A percentile compares a stretch with the other conserved stretches of the same genome.
Conservation (phyloP, 2,888 invertebrate genomes). For the Bugulina stolonifera region DNA sequence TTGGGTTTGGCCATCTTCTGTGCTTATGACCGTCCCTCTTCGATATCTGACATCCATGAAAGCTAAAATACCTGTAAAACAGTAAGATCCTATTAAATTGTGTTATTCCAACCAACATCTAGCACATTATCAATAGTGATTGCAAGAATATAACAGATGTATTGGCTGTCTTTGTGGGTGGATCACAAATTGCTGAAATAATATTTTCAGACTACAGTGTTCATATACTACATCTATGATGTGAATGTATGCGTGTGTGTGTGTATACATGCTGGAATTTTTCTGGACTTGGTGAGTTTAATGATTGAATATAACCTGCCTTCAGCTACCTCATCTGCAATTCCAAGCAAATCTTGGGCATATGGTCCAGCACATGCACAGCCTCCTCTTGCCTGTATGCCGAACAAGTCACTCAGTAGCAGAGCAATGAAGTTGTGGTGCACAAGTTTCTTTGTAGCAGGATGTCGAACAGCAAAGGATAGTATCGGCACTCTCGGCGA, state of each 20-base stretch:
- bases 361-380: conserved; percentile 28
- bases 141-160: too few relatives aligned
- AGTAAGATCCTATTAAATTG: too few relatives aligned
- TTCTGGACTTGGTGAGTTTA: too few relatives aligned
- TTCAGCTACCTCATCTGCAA: conserved; percentile 62
- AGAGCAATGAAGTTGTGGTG: conserved; percentile 26
- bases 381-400: conserved; percentile 27
- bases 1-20: background rate
- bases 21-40: background rate
- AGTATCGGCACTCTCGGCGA: conserved; percentile 29
- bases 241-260: too few relatives aligned
- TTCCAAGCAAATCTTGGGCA: conserved; percentile 25
- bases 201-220: too few relatives aligned
- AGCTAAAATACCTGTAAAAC: conserved; percentile 19
- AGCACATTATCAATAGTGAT: too few relatives aligned
- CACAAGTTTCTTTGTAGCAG: conserved; percentile 24
- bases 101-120: too few relatives aligned
- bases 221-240: too few relatives aligned
- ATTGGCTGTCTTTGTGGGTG: too few relatives aligned
- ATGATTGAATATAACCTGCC: too few relatives aligned
- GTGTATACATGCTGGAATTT: too few relatives aligned
- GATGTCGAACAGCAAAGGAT: conserved; percentile 28
- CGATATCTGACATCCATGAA: background rate
- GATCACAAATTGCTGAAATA: too few relatives aligned
- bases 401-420: conserved; percentile 25